Evolutionary conservation across 37 sponge, comb jelly and placozoan genomes (phyloP), one percentile per base, ranked within the genome.

Genomic region (Beroe ovata): DNA sequence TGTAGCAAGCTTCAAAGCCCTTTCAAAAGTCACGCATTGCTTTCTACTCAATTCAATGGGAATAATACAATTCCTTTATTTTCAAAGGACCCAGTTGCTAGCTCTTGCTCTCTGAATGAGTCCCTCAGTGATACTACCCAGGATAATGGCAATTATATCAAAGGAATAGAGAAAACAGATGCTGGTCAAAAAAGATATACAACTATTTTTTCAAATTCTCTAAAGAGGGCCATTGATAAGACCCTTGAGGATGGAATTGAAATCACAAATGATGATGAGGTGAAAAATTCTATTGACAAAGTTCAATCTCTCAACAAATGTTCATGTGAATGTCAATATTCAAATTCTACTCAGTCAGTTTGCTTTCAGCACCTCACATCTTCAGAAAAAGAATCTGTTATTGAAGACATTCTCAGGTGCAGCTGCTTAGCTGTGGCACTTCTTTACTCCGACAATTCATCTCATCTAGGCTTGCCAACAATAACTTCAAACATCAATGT

Each of bases 21-120:
- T 38, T 39, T 29, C 4, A 30, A 30, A 4, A 4, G 54, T 1
- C 41, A 77, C 23, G 54, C 38, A 21, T 41, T 77, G 84, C 84
- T 77, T 1, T 77, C 84, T 16, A 77, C 84, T 77, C 84, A 77
- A 29, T 77, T 77, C 47, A 77, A 77, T 26, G n/a, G 54, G 20
- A 2, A 77, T 6, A 71, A 71, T 34, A 63, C 23, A 14, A 77
- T 77, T 26, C 84, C 84, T 32, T 25, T 77, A 16, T 77, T 77
- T 77, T 42, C 54, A n/a, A n/a, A n/a, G n/a, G n/a, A n/a, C n/a
- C n/a, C n/a, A 69, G 4, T 63, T 63, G 64, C 21, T 23, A 23
- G 64, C 26, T 8, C 25, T 8, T n/a, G 8, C 8, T 25, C 25
- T 8, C 11, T 19, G 18, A 58, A 20, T 62, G 23, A 29, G 3